Evolutionary conservation across 1,140 invertebrate genomes (phyloP).

Genomic region (Papilio aristodemus): DNA sequence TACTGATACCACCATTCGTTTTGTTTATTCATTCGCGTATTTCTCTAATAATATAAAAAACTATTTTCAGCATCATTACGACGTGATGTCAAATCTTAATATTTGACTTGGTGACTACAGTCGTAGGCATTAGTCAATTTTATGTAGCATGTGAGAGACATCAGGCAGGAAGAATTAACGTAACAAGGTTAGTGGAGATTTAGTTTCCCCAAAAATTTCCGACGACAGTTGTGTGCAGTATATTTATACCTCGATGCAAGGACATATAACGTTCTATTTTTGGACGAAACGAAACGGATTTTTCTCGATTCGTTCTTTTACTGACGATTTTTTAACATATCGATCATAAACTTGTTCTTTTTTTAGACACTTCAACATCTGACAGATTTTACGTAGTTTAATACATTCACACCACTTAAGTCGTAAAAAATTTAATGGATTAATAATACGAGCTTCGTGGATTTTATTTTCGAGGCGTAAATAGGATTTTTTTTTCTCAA

Average conservation of each 20-base stretch:
- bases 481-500: slow-evolving; percentile 12
- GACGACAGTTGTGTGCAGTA: slow-evolving; percentile 8
- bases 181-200: slow-evolving; percentile 60
- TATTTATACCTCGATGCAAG: slow-evolving; percentile 40
- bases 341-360: background rate
- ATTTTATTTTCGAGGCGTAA: slow-evolving; percentile 10
- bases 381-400: background rate
- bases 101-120: background rate
- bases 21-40: background rate
- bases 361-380: slow-evolving; percentile 1
- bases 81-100: background rate
- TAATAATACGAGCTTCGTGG: slow-evolving; percentile 12
- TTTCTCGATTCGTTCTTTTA: background rate
- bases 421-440: slow-evolving; percentile 19
- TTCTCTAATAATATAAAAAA: background rate
- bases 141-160: slow-evolving; percentile 35
- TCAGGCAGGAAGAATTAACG: slow-evolving; percentile 45
- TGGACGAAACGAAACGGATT: slow-evolving; percentile 45
- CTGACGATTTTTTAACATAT: background rate
- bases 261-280: slow-evolving; percentile 19
- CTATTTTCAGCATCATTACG: background rate
- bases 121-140: slow-evolving; percentile 16
- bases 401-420: slow-evolving; percentile 8
- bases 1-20: too few species aligned
- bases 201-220: slow-evolving; percentile 40